A percentile compares a stretch with the other conserved stretches of the same genome.
phyloP scores from a whole-genome alignment of 2,888 invertebrate genomes.

The Pharmacophagus antenor region DNA sequence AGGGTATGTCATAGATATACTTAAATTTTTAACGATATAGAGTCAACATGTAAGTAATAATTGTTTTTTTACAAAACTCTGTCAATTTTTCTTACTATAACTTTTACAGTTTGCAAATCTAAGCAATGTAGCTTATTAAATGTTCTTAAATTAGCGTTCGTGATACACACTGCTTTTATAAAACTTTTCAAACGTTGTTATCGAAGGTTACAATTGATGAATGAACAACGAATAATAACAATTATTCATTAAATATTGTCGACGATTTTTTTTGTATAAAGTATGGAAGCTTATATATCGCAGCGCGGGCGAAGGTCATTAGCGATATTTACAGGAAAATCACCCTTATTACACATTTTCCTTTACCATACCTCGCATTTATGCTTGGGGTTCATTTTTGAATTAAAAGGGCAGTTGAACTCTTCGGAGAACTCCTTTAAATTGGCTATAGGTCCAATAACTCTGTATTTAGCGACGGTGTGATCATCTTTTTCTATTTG shows the following conservation, averaged over 20 bases:
- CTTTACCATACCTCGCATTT: slow-evolving; percentile 94
- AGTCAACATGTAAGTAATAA: too few relatives aligned
- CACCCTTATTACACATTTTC: slow-evolving; percentile 4
- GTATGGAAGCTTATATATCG: slow-evolving; percentile 33
- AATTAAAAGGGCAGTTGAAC: slow-evolving; percentile 87
- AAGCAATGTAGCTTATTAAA: too few relatives aligned
- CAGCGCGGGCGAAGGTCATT: slow-evolving; percentile 37
- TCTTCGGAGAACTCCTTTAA: slow-evolving; percentile 89
- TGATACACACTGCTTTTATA: too few relatives aligned
- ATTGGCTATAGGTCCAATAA: slow-evolving; percentile 93
- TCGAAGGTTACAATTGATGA: too few relatives aligned
- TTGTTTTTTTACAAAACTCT: too few relatives aligned
- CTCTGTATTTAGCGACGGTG: slow-evolving; percentile 92
- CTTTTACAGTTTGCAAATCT: too few relatives aligned
- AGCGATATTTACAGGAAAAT: slow-evolving; percentile 31
- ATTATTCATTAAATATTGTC: slow-evolving; percentile 17
- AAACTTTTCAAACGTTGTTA: too few relatives aligned
- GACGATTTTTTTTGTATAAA: slow-evolving; percentile 6
- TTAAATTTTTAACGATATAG: too few relatives aligned
- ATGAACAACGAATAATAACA: background rate
- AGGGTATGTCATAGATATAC: background rate
- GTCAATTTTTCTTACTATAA: too few relatives aligned
- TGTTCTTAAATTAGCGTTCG: too few relatives aligned
- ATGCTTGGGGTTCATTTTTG: slow-evolving; percentile 90
- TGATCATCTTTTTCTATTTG: slow-evolving; percentile 97